Evolutionary conservation across 2,113 vertebrate species (phyloP), one percentile per base, ranked within the genome.

Genomic region (Rana temporaria): DNA sequence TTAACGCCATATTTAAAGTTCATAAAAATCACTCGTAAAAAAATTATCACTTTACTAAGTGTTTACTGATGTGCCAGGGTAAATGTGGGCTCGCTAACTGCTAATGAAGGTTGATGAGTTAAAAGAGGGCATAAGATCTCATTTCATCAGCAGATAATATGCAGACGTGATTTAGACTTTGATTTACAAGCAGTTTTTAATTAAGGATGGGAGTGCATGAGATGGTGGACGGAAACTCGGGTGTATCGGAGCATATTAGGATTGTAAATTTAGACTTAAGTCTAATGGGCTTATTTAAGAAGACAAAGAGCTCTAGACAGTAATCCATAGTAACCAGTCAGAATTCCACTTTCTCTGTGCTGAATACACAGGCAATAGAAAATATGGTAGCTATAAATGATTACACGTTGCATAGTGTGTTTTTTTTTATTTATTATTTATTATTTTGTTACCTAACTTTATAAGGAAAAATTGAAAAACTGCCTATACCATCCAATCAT

Each of bases 91-190:
- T n/a, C 17, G 32, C 78, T 62, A 70, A 70, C 70, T 80, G 78
- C 55, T 80, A 80, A 80, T 80, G 65, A 70, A 80, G 48, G 78
- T 80, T 80, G 78, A 70, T 80, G 78, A 80, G 78, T 60, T 70
- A 70, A 80, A 80, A 70, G 78, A 80, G 78, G 67, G 15, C 66
- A 70, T 52, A 59, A 60, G 78, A 60, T 80, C 55, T 71, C 67
- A 80, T 80, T 80, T 80, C 65, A 80, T 80, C 78, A 80, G 78
- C 56, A 48, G 66, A 80, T 80, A 70, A 80, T 80, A 70, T 70
- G 67, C 78, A 62, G 78, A 70, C 34, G 66, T 80, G 78, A 80
- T 70, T 80, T 80, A 42, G 30, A 70, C 66, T 70, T 57, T 78
- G 76, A 78, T 78, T 78, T 79, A 79, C 55, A 69, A 68, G 77